phyloP scores from a whole-genome alignment of 1,140 invertebrate species.

The Cylas formicarius region DNA sequence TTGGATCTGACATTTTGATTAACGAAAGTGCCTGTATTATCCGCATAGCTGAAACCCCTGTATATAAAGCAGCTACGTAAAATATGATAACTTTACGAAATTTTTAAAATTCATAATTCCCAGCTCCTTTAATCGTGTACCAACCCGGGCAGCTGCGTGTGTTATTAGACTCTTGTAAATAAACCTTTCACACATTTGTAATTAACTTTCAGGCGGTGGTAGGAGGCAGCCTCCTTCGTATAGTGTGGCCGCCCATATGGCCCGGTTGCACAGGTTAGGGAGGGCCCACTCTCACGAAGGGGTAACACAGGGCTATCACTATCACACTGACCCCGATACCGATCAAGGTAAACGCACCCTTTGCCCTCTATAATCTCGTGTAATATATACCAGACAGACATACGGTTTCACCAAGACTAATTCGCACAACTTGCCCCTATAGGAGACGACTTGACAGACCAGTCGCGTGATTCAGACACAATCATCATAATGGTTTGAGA shows the following conservation, averaged over 20 bases:
- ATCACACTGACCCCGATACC: slow-evolving; percentile 61
- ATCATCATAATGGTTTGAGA: slow-evolving; percentile 40
- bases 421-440: slow-evolving; percentile 24
- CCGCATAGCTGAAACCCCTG: no score
- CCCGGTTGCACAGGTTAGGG: slow-evolving; percentile 65
- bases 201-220: slow-evolving; percentile 41
- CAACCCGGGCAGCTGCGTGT: no score
- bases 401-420: background rate
- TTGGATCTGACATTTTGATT: no score
- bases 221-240: slow-evolving; percentile 62
- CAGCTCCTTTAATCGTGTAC: no score
- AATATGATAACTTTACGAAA: no score
- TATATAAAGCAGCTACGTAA: no score
- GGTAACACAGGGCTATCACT: slow-evolving; percentile 68
- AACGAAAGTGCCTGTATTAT: no score
- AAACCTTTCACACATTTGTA: background rate
- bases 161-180: no score
- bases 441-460: slow-evolving; percentile 33
- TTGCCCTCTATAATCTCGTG: slow-evolving; percentile 1
- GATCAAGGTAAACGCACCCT: slow-evolving; percentile 47
- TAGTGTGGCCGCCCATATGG: slow-evolving; percentile 73
- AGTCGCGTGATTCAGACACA: slow-evolving; percentile 34
- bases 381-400: no score
- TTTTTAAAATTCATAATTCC: no score
- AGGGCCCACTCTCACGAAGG: slow-evolving; percentile 81